Conservation (phyloP, 1,140 invertebrate species). For the Hermatobates lingyangjiaoensis region DNA sequence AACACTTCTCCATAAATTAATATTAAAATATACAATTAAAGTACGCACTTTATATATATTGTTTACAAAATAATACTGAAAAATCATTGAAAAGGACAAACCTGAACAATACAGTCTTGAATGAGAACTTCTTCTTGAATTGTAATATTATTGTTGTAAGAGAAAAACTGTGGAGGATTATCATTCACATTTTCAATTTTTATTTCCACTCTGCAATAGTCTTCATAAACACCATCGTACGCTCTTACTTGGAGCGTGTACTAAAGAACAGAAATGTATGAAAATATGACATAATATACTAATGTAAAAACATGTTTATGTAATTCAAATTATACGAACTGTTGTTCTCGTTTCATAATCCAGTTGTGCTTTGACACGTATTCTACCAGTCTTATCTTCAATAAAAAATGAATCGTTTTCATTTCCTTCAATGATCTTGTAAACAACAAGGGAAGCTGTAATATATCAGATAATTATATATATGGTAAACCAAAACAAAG, state of each 20-base stretch:
- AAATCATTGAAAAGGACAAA: conserved; percentile 17
- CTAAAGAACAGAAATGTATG: conserved; percentile 21
- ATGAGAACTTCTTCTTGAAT: conserved; percentile 46
- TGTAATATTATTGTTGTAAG: conserved; percentile 39
- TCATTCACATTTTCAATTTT: conserved; percentile 68
- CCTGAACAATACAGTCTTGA: conserved; percentile 39
- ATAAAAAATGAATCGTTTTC: conserved; percentile 57
- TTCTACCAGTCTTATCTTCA: conserved; percentile 56
- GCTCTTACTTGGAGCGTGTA: conserved; percentile 57
- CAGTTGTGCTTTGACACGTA: conserved; percentile 49
- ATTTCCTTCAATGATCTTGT: conserved; percentile 61
- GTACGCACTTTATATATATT: background rate
- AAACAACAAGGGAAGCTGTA: conserved; percentile 51
- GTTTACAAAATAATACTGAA: background rate
- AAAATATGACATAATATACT: conserved; percentile 1
- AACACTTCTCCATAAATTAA: too few relatives aligned
- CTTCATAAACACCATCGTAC: conserved; percentile 55
- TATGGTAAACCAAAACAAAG: too few relatives aligned
- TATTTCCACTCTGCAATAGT: conserved; percentile 53
- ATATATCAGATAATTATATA: conserved; percentile 12
- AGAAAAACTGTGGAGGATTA: conserved; percentile 54
- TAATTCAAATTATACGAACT: conserved; percentile 17
- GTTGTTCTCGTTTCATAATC: conserved; percentile 66
- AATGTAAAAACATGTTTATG: background rate
- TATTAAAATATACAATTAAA: background rate